Conservation (phyloP, 2,113 vertebrate species). For the Hirundichthys speculiger region DNA sequence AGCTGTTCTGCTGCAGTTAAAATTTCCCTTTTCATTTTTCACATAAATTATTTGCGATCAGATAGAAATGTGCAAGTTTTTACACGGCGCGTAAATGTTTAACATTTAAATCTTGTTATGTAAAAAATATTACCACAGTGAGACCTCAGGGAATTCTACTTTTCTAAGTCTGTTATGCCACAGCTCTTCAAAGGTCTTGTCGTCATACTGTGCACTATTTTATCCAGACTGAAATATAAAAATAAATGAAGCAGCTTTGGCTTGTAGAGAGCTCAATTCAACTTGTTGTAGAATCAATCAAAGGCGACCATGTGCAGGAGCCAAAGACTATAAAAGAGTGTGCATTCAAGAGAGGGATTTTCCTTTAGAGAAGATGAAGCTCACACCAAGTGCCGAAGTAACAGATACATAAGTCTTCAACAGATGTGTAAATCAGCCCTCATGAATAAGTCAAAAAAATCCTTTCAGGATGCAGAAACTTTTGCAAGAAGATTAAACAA, state of each 20-base stretch:
- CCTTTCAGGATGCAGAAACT: constrained; percentile 20
- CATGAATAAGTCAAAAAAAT: constrained; percentile 38
- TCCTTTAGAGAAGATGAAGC: neutral
- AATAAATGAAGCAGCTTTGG: neutral
- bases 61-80: constrained; percentile 1
- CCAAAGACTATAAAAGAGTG: neutral
- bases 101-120: constrained; percentile 1
- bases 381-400: constrained; percentile 37
- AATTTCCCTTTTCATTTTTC: constrained; percentile 11
- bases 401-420: constrained; percentile 55
- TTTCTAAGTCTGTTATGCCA: constrained; percentile 4
- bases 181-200: constrained; percentile 16
- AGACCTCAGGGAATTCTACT: constrained; percentile 1
- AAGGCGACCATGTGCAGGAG: neutral
- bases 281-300: neutral
- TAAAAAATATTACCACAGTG: too few species aligned
- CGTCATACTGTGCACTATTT: neutral
- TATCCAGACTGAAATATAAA: neutral
- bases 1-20: neutral
- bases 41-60: constrained; percentile 2
- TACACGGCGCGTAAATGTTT: neutral
- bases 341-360: constrained; percentile 3
- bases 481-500: neutral
- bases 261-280: neutral
- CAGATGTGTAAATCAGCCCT: constrained; percentile 53